phyloP scores from a whole-genome alignment of 2,113 vertebrate species.

The Varanus komodoensis region DNA sequence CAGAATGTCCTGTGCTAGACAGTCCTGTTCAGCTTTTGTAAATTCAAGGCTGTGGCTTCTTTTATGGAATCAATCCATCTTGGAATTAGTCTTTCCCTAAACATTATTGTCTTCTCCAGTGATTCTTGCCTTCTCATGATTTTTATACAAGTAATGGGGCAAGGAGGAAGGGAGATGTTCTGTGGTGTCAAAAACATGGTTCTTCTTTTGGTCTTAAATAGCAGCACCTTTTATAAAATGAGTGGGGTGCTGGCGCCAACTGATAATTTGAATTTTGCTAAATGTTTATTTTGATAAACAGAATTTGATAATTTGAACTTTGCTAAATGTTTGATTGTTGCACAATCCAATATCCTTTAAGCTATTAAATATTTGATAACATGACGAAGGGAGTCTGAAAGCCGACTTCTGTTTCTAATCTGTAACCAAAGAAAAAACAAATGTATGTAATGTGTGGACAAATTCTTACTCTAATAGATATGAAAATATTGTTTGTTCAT shows the following conservation, averaged over 20 bases:
- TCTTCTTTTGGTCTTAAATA: background rate
- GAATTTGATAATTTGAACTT: background rate
- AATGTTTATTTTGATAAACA: no score
- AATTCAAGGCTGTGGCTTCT: no score
- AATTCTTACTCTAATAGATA: background rate
- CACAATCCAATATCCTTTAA: background rate
- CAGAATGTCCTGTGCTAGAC: no score
- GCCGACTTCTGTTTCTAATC: background rate
- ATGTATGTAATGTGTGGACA: background rate
- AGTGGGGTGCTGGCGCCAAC: fast-evolving
- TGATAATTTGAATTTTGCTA: no score
- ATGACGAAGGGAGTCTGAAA: background rate
- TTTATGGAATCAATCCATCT: no score
- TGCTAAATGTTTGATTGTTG: background rate
- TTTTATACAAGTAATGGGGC: no score
- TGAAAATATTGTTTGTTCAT: background rate
- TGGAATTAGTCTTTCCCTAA: no score
- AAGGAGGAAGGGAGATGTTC: background rate
- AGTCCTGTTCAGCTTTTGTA: no score
- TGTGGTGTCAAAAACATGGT: background rate
- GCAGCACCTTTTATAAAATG: background rate
- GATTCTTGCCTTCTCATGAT: no score
- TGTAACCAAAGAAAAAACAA: constrained; percentile 7
- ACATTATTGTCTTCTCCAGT: no score
- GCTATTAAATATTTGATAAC: background rate